Conservation (phyloP, 2,113 vertebrate genomes). For the Ciconia boyciana region DNA sequence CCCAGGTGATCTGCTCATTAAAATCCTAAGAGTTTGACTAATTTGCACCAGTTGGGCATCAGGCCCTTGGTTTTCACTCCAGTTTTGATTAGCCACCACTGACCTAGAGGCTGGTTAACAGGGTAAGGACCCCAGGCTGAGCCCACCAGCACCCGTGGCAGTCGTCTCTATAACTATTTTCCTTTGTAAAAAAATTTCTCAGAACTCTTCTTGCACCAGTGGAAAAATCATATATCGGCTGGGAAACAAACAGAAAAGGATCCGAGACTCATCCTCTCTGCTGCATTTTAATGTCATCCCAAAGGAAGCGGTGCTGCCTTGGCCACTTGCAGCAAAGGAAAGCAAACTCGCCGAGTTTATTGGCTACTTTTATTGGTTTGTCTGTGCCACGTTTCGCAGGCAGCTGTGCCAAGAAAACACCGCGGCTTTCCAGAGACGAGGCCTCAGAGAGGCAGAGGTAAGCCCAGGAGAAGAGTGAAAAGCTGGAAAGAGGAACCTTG, state of each 20-base stretch:
- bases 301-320: background rate
- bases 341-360: background rate
- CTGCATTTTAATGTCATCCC: background rate
- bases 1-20: background rate
- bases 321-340: background rate
- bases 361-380: background rate
- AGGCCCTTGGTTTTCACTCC: background rate
- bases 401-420: background rate
- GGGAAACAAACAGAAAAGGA: background rate
- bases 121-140: background rate
- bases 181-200: background rate
- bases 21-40: background rate
- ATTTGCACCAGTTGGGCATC: background rate
- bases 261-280: background rate
- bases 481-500: background rate
- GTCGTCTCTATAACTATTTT: background rate
- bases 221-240: background rate
- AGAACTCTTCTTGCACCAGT: background rate
- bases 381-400: background rate
- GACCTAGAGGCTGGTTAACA: background rate
- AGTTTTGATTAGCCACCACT: background rate
- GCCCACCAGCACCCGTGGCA: rapidly evolving
- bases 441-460: background rate
- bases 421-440: background rate
- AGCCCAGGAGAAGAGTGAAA: background rate